These are phyloP conservation scores for Monopis laevigella DNA, from an alignment of 2,888 invertebrate species.

Conservation along the genomic window DNA sequence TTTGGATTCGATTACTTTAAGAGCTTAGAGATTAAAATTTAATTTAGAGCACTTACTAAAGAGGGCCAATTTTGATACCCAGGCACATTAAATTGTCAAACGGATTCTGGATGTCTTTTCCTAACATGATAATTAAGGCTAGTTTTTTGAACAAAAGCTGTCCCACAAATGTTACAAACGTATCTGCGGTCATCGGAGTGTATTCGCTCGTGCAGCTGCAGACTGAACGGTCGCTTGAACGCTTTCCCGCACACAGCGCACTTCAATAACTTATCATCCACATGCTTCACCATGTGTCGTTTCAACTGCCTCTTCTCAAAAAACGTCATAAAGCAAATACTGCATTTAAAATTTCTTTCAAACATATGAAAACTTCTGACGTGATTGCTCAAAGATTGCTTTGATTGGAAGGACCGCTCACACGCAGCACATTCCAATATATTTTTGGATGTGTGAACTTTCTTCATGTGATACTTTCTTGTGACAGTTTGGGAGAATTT, in stretches of 20 bases:
- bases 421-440: no score
- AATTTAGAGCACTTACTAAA: no score
- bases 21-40: no score
- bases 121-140: conserved; percentile 48
- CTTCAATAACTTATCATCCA: conserved; percentile 38
- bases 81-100: no score
- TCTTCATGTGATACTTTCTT: background rate
- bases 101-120: background rate
- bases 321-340: no score
- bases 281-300: conserved; percentile 43
- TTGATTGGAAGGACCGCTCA: no score
- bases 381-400: no score
- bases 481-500: background rate
- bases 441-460: background rate
- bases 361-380: no score
- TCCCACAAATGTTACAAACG: conserved; percentile 36
- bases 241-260: conserved; percentile 46
- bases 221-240: conserved; percentile 43
- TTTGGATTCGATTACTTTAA: no score
- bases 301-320: no score
- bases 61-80: no score
- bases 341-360: no score
- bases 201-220: conserved; percentile 47
- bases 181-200: conserved; percentile 46
- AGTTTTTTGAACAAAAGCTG: conserved; percentile 43